Evolutionary conservation across 2,797 vertebrate genomes (phyloP).

Genomic region (Neomorphus geoffroyi): DNA sequence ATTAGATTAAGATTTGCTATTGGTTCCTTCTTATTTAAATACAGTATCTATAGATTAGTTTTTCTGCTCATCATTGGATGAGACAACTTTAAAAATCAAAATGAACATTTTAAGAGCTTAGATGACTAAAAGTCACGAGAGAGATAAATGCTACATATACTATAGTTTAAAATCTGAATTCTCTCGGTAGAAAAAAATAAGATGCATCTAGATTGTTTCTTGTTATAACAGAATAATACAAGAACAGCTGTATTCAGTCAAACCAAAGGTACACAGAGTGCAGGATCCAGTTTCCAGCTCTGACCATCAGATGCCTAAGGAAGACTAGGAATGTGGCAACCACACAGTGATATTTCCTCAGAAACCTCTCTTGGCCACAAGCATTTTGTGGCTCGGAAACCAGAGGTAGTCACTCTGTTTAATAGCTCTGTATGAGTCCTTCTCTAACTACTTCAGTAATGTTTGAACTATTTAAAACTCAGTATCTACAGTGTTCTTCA

Average conservation of each 20-base stretch:
- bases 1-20: background rate
- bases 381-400: conserved; percentile 31
- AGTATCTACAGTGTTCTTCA: background rate
- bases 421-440: background rate
- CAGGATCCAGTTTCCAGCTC: conserved; percentile 9
- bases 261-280: background rate
- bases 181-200: background rate
- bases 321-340: background rate
- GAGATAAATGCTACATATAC: background rate
- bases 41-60: background rate
- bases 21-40: background rate
- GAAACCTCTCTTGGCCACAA: conserved; percentile 33
- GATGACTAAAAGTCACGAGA: background rate
- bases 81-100: background rate
- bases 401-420: background rate
- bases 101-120: background rate
- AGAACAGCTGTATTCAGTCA: background rate
- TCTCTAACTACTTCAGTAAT: background rate
- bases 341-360: background rate
- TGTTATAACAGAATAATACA: background rate
- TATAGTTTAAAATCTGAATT: background rate
- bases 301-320: background rate
- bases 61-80: background rate
- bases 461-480: background rate
- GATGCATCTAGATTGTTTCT: background rate